phyloP scores from a whole-genome alignment of 2,797 vertebrate genomes.

The Bothrops alternatus region DNA sequence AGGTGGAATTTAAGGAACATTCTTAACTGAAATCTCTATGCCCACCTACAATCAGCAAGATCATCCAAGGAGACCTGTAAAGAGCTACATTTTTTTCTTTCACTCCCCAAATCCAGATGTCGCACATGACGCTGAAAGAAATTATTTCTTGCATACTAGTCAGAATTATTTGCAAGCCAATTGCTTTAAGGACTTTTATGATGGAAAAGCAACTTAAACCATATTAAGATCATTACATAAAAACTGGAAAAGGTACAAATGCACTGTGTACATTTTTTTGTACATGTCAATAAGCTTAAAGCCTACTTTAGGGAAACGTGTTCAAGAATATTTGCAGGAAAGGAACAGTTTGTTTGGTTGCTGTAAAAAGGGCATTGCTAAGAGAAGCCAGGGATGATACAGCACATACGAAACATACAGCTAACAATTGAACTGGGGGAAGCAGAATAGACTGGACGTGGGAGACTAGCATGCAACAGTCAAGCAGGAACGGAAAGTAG shows the following conservation, averaged over 20 bases:
- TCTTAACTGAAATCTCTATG: not conserved
- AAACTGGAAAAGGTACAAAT: not conserved
- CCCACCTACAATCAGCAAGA: not conserved
- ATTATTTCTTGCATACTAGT: not conserved
- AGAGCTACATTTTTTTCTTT: not conserved
- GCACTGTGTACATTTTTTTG: no score
- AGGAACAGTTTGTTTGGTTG: not conserved
- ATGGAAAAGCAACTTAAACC: not conserved
- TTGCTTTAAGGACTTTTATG: not conserved
- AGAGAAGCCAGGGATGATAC: no score
- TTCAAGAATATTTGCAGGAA: not conserved
- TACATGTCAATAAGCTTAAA: not conserved
- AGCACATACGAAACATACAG: not conserved
- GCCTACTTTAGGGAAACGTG: not conserved
- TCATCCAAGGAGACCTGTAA: not conserved
- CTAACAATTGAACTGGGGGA: not conserved
- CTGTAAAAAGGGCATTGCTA: not conserved
- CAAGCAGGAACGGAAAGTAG: not conserved
- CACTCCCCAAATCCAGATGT: not conserved
- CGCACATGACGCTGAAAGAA: not conserved
- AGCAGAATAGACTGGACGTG: not conserved
- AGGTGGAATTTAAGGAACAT: not conserved
- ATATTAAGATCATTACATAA: not conserved
- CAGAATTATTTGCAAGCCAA: not conserved
- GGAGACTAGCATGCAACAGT: not conserved